Percentiles rank a stretch among this genome's conserved stretches.
These are phyloP conservation scores for Ormyrus rosae DNA, from an alignment of 2,888 invertebrate species.

Conservation along the genomic window DNA sequence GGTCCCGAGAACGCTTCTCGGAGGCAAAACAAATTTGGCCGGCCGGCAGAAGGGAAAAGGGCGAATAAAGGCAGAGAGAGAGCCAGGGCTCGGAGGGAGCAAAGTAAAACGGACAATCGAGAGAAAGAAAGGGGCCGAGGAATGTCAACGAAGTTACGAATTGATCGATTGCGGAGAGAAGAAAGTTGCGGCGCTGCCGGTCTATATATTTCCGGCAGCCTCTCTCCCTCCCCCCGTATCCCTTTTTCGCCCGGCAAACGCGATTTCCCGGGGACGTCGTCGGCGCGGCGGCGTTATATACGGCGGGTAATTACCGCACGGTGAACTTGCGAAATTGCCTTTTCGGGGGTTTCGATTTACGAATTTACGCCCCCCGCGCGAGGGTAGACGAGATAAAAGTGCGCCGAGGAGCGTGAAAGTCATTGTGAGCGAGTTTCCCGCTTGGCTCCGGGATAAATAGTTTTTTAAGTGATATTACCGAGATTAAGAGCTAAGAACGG, in stretches of 20 bases:
- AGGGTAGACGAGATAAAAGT: constrained; percentile 1
- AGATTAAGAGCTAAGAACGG: too few relatives aligned
- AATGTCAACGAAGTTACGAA: constrained; percentile 23
- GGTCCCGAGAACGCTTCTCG: neutral
- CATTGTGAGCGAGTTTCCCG: neutral
- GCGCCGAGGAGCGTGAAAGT: neutral
- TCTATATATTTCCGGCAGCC: constrained; percentile 15
- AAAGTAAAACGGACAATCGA: constrained; percentile 19
- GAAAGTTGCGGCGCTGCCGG: constrained; percentile 24
- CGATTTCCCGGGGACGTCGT: constrained; percentile 22
- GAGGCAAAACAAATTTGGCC: constrained; percentile 38
- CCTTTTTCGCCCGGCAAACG: constrained; percentile 12
- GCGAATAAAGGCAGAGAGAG: neutral
- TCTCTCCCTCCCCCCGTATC: neutral
- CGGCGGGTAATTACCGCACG: constrained; percentile 24
- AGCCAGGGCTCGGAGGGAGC: neutral
- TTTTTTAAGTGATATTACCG: too few relatives aligned
- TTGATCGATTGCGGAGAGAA: constrained; percentile 23
- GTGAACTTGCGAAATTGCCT: constrained; percentile 41
- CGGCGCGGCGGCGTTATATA: constrained; percentile 3
- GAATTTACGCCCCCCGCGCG: neutral
- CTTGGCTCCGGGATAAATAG: too few relatives aligned
- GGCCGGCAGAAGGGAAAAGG: neutral
- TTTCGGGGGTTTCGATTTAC: constrained; percentile 18
- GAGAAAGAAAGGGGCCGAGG: constrained; percentile 23